A percentile compares a stretch with the other conserved stretches of the same genome.
These are phyloP conservation scores for Oligia fasciuncula DNA, from an alignment of 2,888 invertebrate genomes.

Conservation along the genomic window DNA sequence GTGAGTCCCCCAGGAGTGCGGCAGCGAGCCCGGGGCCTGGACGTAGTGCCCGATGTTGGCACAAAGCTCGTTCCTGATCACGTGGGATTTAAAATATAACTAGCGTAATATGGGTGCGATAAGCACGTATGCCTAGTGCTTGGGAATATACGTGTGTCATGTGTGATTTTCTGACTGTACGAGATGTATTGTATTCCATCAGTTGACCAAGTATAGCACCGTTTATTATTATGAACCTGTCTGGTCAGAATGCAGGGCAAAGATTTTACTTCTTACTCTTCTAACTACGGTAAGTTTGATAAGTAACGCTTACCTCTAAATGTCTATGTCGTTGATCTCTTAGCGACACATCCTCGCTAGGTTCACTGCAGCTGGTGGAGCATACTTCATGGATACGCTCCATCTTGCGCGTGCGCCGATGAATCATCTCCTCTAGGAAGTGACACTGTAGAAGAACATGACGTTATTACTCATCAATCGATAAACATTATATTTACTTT, in stretches of 20 bases:
- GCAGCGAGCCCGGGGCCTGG: no score
- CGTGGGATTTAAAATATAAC: neutral
- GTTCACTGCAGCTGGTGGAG: conserved; percentile 92
- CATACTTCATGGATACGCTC: conserved; percentile 93
- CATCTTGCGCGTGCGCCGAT: conserved; percentile 92
- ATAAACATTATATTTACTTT: no score
- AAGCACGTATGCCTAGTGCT: neutral
- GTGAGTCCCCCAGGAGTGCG: no score
- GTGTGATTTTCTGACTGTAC: neutral
- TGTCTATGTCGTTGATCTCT: conserved; percentile 78
- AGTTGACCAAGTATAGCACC: no score
- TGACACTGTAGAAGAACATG: conserved; percentile 69
- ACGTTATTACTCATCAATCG: neutral
- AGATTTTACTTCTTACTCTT: no score
- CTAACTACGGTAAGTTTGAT: no score
- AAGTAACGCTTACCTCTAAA: conserved; percentile 60
- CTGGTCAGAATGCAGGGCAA: no score
- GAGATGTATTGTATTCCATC: no score
- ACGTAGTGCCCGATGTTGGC: no score
- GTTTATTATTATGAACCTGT: no score
- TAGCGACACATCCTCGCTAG: conserved; percentile 95
- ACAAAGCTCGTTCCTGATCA: neutral
- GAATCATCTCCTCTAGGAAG: conserved; percentile 92
- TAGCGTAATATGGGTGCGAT: neutral
- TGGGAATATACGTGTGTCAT: neutral